phyloP scores from a whole-genome alignment of 2,888 invertebrate species.

The Acronicta alni region DNA sequence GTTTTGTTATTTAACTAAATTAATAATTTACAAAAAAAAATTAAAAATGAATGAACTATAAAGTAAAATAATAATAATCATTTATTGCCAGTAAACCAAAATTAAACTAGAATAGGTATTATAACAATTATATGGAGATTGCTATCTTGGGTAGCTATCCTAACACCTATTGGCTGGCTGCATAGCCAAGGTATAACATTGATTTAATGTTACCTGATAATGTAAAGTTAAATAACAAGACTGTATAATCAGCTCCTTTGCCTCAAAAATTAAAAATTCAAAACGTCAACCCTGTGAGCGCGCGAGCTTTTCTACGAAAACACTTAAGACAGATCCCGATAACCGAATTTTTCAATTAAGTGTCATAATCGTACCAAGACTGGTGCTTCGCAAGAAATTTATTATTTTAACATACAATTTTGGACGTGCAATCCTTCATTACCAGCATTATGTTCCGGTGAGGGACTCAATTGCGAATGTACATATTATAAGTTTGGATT shows the following conservation, averaged over 20 bases:
- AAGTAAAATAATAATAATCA: too few species aligned
- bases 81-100: too few species aligned
- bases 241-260: background rate
- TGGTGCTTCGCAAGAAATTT: slow-evolving; percentile 77
- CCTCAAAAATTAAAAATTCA: slow-evolving; percentile 6
- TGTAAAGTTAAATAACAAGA: too few species aligned
- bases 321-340: slow-evolving; percentile 81
- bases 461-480: slow-evolving; percentile 53
- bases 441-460: slow-evolving; percentile 73
- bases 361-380: slow-evolving; percentile 82
- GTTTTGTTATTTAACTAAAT: too few species aligned
- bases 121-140: too few species aligned
- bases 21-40: too few species aligned
- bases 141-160: too few species aligned
- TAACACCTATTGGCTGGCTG: too few species aligned
- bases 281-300: slow-evolving; percentile 67
- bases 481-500: slow-evolving; percentile 52
- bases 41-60: too few species aligned
- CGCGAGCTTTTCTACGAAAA: slow-evolving; percentile 80
- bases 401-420: slow-evolving; percentile 81
- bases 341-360: slow-evolving; percentile 87
- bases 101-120: too few species aligned
- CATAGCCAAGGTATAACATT: too few species aligned
- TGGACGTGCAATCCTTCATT: slow-evolving; percentile 71
- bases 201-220: too few species aligned